Conservation (phyloP, 2,113 vertebrate species). For the Pantherophis guttatus region DNA sequence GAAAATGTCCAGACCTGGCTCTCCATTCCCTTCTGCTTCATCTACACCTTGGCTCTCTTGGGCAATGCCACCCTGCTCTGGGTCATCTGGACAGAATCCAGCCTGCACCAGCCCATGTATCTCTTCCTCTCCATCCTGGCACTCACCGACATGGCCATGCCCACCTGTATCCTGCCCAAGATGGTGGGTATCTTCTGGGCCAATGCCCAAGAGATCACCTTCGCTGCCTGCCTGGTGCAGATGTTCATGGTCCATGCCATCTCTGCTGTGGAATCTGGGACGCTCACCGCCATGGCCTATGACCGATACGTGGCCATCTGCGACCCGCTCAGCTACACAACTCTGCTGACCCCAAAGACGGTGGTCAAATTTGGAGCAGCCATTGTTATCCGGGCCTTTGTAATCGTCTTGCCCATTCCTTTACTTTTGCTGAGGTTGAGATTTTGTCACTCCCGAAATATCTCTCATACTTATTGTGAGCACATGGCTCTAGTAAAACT, state of each 20-base stretch:
- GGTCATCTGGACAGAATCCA: conserved; percentile 29
- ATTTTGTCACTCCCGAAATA: conserved; percentile 52
- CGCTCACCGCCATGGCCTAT: conserved; percentile 63
- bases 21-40: conserved; percentile 61
- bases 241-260: conserved; percentile 70
- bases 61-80: conserved; percentile 49
- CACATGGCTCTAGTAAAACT: conserved; percentile 71
- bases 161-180: conserved; percentile 61
- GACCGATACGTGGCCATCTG: conserved; percentile 65
- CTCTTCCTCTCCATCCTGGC: conserved; percentile 65
- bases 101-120: conserved; percentile 66
- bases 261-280: conserved; percentile 57
- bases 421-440: conserved; percentile 60
- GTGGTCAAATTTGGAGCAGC: conserved; percentile 24
- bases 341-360: conserved; percentile 36
- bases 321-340: conserved; percentile 49
- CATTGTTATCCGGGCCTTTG: conserved; percentile 19
- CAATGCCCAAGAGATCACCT: conserved; percentile 49
- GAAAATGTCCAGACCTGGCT: conserved; percentile 46
- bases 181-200: conserved; percentile 69
- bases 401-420: conserved; percentile 55
- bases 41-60: conserved; percentile 45
- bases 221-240: conserved; percentile 62
- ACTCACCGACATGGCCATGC: conserved; percentile 47
- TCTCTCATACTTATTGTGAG: conserved; percentile 69